Base-by-base conservation (phyloP, 2,888 invertebrate species). In the Phalera bucephala region DNA sequence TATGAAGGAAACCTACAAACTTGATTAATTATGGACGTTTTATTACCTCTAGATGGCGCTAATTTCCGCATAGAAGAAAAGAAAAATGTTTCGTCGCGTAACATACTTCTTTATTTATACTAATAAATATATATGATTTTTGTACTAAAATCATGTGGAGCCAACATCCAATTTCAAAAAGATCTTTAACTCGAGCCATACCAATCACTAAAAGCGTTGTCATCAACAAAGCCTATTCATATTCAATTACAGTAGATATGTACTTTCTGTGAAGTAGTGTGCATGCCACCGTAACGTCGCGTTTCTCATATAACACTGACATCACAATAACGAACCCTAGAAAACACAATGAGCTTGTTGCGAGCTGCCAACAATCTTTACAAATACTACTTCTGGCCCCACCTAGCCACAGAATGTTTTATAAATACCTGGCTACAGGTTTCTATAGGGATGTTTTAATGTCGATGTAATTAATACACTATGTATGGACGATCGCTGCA, bases 281-380 rank as follows among this genome's bases (percentile, higher is more conserved):
- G 66, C 67, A 72, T 50, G 57, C 58, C 62, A 73, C 74, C 71
- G 68, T 73, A 69, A 77, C 76, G 61, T 58, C 44, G 51, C 58
- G 49, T 65, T 62, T 64, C 69, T 69, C 69, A 66, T 68, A 52
- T 69, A 64, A 58, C 71, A 59, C 43, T 41, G 44, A 53, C 45
- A 44, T 57, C 60, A 64, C 64, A 72, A 69, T 72, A 62, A 61
- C 45, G 49, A 62, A 45, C 49, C 45, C 50, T 41, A 25, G 25
- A 25, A 12, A 13, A 52, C 57, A 78, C 72, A 78, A 73, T 69
- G 63, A 61, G 45, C 40, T 45, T 33, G 50, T 43, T 57, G 54
- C 54, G 63, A 64, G 56, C 52, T 51, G 45, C 44, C 43, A 46
- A 36, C 57, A 47, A 61, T 58, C 63, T 61, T 66, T 58, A 72